Evolutionary conservation across 2,113 vertebrate species (phyloP).

Genomic region (Steatornis caripensis): DNA sequence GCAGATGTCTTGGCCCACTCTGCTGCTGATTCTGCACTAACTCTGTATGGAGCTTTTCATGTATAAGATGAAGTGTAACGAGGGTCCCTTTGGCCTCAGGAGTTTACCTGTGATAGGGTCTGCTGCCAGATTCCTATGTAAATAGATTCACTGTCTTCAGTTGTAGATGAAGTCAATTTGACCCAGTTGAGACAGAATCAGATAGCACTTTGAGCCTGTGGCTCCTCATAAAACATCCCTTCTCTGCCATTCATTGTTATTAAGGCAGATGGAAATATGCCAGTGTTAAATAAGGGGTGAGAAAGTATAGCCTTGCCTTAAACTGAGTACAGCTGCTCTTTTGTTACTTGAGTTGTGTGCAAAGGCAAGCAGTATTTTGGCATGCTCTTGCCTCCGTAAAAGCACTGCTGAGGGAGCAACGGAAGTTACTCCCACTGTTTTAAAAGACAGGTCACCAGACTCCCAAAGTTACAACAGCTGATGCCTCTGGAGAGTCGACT

Average conservation of each 20-base stretch:
- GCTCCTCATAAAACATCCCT: not conserved
- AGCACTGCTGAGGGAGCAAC: not conserved
- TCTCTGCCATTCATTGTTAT: not conserved
- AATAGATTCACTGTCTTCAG: not conserved
- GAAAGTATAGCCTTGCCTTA: conserved; percentile 9
- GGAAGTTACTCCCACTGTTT: conserved; percentile 34
- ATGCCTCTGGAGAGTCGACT: not conserved
- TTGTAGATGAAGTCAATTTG: not conserved
- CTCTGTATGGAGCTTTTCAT: not conserved
- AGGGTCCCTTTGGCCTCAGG: not conserved
- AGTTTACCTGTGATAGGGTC: not conserved
- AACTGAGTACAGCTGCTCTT: conserved; percentile 3
- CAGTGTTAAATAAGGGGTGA: conserved; percentile 11
- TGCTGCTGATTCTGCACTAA: not conserved
- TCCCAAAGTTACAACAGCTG: conserved; percentile 26
- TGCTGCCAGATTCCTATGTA: not conserved
- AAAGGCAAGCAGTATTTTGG: conserved; percentile 5
- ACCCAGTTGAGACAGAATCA: not conserved
- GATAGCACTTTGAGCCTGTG: not conserved
- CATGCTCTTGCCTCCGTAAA: not conserved
- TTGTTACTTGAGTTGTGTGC: not conserved
- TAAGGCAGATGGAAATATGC: not conserved
- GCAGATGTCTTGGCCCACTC: not conserved
- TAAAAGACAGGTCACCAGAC: conserved; percentile 31
- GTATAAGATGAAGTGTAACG: fast-evolving